phyloP scores from a whole-genome alignment of 2,113 vertebrate species.

The Regulus satrapa region DNA sequence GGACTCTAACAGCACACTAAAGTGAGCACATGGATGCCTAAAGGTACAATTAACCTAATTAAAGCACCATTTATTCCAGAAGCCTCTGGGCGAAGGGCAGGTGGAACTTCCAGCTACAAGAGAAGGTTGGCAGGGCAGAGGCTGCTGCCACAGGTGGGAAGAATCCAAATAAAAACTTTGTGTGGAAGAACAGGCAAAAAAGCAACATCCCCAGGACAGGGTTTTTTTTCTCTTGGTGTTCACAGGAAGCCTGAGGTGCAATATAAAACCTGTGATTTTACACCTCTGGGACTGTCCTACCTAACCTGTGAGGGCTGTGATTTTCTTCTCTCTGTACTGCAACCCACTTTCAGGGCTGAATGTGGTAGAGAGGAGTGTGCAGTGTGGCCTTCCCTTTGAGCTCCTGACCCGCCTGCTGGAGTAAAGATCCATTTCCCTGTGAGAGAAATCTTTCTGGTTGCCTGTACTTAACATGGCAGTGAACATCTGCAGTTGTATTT shows the following conservation, averaged over 20 bases:
- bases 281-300: background rate
- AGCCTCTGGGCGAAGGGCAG: background rate
- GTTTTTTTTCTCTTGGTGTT: background rate
- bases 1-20: background rate
- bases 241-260: background rate
- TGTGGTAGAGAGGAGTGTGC: background rate
- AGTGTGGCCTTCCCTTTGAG: background rate
- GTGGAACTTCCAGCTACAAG: background rate
- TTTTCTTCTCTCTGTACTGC: background rate
- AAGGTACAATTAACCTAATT: background rate
- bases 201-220: background rate
- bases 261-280: background rate
- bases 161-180: background rate
- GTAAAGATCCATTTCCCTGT: background rate
- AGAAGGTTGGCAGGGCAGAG: background rate
- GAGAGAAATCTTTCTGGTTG: background rate
- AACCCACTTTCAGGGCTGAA: background rate
- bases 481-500: background rate
- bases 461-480: background rate
- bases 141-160: background rate
- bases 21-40: background rate
- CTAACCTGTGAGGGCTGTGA: background rate
- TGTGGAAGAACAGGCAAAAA: background rate
- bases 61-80: background rate
- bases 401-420: background rate